Base-by-base conservation (phyloP, 2,113 vertebrate genomes). In the Phrynosoma platyrhinos region DNA sequence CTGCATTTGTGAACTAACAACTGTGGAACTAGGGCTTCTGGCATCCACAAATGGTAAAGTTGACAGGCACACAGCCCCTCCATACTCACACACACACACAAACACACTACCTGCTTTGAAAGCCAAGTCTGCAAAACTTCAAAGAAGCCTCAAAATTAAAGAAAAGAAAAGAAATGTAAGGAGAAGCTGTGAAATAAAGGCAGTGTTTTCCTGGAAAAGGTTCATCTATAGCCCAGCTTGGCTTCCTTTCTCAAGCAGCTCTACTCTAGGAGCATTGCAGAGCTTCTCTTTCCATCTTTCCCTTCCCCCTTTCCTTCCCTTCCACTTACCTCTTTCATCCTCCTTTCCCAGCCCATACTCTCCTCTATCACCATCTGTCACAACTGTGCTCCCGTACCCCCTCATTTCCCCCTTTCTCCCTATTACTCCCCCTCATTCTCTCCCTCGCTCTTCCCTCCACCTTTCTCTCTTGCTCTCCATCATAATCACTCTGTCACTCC, bases 341-440 rank as follows among this genome's bases (percentile, higher is more conserved):
- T 77, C 64, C 58, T 64, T 68, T 88, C 77, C 87, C 72, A 74
- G 52, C 78, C 6, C 20, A 2, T 12, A 53, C 40, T 79, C 64
- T 82, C 85, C 32, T 53, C 52, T 90, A 84, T 80, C 85, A 87
- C 85, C 77, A 80, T 87, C 77, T 86, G 85, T 55, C 78, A 68
- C 32, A 40, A 72, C 10, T 74, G 78, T 30, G 40, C 47, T 71
- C 40, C 40, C 12, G 80, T 58, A 83, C 71, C 21, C 64, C 64
- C 62, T 47, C 84, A 77, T 75, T 75, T 58, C 66, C 66, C 36
- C 62, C 27, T 82, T 47, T 68, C n/a, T 82, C 27, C 79, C 62
- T 40, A n/a, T 81, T 66, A 47, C 58, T 36, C 85, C 64, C 74
- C 77, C 74, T 82, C 36, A 47, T 47, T 47, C 42, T 47, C 2